Conservation (phyloP, 2,113 vertebrate species). For the Tautogolabrus adspersus region DNA sequence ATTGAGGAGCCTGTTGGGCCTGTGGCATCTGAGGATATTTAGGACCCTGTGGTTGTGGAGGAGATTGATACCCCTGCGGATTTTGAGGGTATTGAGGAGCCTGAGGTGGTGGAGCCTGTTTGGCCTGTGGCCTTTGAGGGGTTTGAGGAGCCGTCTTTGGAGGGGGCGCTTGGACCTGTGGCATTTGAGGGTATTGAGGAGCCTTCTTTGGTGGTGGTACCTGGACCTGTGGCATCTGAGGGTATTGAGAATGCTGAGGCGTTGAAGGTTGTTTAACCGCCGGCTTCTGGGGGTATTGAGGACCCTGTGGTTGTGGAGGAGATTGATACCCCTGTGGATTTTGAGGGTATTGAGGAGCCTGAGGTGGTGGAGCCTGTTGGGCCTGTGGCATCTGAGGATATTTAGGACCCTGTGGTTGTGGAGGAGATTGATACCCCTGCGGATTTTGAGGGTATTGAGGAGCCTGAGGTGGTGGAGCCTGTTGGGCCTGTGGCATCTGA, state of each 20-base stretch:
- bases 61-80: too few relatives aligned
- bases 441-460: background rate
- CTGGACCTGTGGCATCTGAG: background rate
- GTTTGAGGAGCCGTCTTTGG: background rate
- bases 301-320: background rate
- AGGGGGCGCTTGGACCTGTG: background rate
- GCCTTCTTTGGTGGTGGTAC: background rate
- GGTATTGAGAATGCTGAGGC: background rate
- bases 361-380: too few relatives aligned
- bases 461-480: background rate
- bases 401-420: too few relatives aligned
- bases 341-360: background rate
- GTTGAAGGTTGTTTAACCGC: too few relatives aligned
- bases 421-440: too few relatives aligned
- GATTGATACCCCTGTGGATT: too few relatives aligned
- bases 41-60: background rate
- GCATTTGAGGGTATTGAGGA: background rate
- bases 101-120: background rate
- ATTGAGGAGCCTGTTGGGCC: background rate
- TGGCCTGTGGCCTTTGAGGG: background rate
- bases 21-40: background rate
- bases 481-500: background rate
- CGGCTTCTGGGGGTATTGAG: too few relatives aligned
- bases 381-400: too few relatives aligned
- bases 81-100: background rate